Evolutionary conservation across 2,888 invertebrate genomes (phyloP).

Genomic region (Dicycla oo): DNA sequence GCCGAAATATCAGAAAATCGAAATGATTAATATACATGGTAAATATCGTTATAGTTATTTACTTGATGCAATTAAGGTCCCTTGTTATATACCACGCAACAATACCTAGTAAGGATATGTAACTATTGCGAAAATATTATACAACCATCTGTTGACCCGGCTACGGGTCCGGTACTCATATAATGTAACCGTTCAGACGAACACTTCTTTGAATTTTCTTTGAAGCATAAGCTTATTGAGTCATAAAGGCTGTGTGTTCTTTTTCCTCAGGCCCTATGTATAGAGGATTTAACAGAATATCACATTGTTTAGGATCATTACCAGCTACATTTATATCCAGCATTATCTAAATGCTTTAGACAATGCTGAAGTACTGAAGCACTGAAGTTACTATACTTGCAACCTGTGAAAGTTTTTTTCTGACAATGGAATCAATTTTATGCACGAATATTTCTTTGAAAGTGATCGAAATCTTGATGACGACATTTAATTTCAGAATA

Average conservation of each 20-base stretch:
- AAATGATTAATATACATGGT: no score
- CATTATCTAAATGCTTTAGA: background rate
- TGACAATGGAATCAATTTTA: conserved; percentile 29
- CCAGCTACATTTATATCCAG: background rate
- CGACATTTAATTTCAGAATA: conserved; percentile 34
- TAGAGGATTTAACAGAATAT: background rate
- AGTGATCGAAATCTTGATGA: conserved; percentile 29
- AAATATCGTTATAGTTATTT: no score
- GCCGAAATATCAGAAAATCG: no score
- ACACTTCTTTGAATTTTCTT: conserved; percentile 1
- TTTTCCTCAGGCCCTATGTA: background rate
- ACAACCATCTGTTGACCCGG: conserved; percentile 60
- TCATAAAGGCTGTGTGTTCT: no score
- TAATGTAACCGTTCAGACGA: conserved; percentile 42
- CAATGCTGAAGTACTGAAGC: background rate
- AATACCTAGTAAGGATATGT: conserved; percentile 54
- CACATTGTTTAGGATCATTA: background rate
- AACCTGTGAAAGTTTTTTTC: background rate
- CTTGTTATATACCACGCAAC: conserved; percentile 52
- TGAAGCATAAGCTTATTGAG: no score
- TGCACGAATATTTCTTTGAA: conserved; percentile 27
- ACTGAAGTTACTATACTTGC: background rate
- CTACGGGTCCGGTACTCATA: conserved; percentile 58
- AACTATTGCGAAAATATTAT: conserved; percentile 69
- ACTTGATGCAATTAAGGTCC: conserved; percentile 40